Evolutionary conservation across 2,888 invertebrate species (phyloP).

Genomic region (Ectemnius continuus): DNA sequence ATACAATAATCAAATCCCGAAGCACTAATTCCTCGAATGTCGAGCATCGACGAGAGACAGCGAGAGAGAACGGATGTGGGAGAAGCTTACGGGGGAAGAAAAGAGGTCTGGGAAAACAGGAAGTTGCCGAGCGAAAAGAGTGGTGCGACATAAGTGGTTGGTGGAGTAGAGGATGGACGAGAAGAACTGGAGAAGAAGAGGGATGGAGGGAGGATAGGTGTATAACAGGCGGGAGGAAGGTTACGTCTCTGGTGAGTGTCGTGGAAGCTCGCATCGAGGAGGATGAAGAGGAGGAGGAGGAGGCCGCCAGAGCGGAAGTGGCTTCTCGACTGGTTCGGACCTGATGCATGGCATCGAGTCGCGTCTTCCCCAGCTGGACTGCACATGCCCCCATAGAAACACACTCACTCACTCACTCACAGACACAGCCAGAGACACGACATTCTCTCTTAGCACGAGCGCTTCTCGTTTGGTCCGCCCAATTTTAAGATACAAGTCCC

Average conservation of each 20-base stretch:
- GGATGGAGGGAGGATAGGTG: not conserved
- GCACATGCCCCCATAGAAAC: constrained; percentile 63
- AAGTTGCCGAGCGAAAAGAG: too few relatives aligned
- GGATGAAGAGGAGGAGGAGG: too few relatives aligned
- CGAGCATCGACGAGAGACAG: too few relatives aligned
- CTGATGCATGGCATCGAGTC: constrained; percentile 31
- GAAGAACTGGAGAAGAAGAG: constrained; percentile 4
- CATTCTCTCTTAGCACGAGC: constrained; percentile 18
- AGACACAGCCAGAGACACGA: not conserved
- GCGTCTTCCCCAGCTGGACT: constrained; percentile 66
- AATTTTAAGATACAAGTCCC: constrained; percentile 40
- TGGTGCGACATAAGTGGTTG: too few relatives aligned
- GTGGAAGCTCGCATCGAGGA: constrained; percentile 39
- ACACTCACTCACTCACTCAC: too few relatives aligned
- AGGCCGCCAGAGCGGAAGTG: constrained; percentile 66
- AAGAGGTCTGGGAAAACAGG: too few relatives aligned
- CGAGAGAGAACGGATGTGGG: too few relatives aligned
- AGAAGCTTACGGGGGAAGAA: too few relatives aligned
- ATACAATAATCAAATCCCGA: too few relatives aligned
- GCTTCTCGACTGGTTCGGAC: constrained; percentile 68
- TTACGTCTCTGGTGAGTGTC: constrained; percentile 70
- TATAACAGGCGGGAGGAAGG: constrained; percentile 32
- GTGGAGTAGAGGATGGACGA: too few relatives aligned
- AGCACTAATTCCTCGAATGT: too few relatives aligned
- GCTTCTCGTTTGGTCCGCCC: not conserved